Evolutionary conservation across 1,140 invertebrate species (phyloP), one percentile per base, ranked within the genome.

Genomic region (Leucophenga varia): DNA sequence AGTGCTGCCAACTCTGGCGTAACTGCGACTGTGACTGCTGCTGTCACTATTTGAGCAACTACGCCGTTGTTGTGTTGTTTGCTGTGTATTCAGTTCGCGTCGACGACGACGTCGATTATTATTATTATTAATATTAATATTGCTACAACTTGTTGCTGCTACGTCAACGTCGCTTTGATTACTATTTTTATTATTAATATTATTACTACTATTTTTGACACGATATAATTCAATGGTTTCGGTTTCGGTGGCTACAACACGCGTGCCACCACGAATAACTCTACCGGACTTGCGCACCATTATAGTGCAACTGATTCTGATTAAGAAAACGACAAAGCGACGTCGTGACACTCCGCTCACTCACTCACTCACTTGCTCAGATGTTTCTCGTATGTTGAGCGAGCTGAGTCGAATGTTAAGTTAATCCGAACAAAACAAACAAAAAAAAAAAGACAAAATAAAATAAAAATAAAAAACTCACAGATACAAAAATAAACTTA

Each of bases 281-380:
- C 63, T 67, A 67, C 56, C 63, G 59, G 63, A 67, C 63, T 67
- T 67, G 63, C 63, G 63, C 59, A 67, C 63, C 63, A 67, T 67
- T 67, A 57, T 67, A 67, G 64, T 67, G 59, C 59, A 63, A 67
- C 63, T 67, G 63, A 67, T 67, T 67, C 63, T 67, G 63, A 67
- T 67, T 67, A 67, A 59, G 49, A 48, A 61, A 67, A 61, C 61
- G 42, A 53, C 43, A 19, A 52, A 51, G 38, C 54, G 47, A 49
- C 53, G 40, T n/a, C 12, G 8, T 34, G 13, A 14, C 32, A 37
- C 7, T 32, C 38, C 39, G 34, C 52, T 13, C 10, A 37, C 13
- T 13, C 18, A 25, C 36, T 48, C 28, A 21, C 41, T 30, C 32
- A 43, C 53, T 51, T 47, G 38, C 49, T 38, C 52, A 54, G 43